A percentile compares a stretch with the other conserved stretches of the same genome.
Conservation (phyloP, 2,888 invertebrate species). For the Campoplex nolae region DNA sequence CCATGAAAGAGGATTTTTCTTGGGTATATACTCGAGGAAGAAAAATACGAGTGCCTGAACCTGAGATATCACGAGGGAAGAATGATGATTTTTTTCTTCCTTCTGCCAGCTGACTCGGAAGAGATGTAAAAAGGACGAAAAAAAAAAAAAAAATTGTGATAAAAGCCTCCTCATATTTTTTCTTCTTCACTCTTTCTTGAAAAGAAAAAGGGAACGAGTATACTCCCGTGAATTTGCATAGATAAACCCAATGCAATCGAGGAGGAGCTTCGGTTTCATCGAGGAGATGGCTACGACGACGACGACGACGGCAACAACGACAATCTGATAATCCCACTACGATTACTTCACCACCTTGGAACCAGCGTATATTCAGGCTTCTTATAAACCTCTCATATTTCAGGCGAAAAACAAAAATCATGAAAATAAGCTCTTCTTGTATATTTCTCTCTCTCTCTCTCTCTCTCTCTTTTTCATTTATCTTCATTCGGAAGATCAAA, state of each 20-base stretch:
- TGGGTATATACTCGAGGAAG: neutral
- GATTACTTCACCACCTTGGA: slow-evolving; percentile 55
- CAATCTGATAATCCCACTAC: slow-evolving; percentile 64
- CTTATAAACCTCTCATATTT: slow-evolving; percentile 55
- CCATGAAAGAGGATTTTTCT: slow-evolving; percentile 26
- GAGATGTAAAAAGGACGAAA: neutral
- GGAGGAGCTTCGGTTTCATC: slow-evolving; percentile 61
- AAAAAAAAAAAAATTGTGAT: slow-evolving; percentile 8
- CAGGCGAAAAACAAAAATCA: slow-evolving; percentile 34
- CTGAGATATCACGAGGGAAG: slow-evolving; percentile 41
- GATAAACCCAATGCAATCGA: slow-evolving; percentile 64
- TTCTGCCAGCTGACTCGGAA: neutral
- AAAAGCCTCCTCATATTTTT: slow-evolving; percentile 26
- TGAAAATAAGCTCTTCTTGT: slow-evolving; percentile 10
- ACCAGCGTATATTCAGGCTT: slow-evolving; percentile 36
- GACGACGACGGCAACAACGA: slow-evolving; percentile 54
- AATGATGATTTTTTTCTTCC: slow-evolving; percentile 20
- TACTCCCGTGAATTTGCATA: slow-evolving; percentile 62
- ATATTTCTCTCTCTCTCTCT: neutral
- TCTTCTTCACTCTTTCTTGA: slow-evolving; percentile 19
- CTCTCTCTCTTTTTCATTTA: neutral
- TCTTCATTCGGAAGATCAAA: neutral
- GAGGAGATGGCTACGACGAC: slow-evolving; percentile 29
- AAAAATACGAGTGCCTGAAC: slow-evolving; percentile 30
- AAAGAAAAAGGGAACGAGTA: slow-evolving; percentile 24